phyloP scores from a whole-genome alignment of 2,113 vertebrate species.

The Oryzias curvinotus region DNA sequence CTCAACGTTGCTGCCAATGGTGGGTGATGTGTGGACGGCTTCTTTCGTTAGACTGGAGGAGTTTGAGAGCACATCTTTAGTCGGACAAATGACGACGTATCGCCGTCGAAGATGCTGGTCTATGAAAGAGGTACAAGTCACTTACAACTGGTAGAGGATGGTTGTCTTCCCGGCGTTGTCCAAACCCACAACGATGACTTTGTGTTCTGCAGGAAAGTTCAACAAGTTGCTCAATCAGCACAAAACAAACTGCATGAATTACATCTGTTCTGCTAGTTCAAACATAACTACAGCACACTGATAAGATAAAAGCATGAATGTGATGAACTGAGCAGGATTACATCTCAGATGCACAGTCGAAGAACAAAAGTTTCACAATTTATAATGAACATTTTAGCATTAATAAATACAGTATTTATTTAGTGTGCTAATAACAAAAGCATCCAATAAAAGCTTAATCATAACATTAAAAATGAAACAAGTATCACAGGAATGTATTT shows the following conservation, averaged over 20 bases:
- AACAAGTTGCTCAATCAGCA: neutral
- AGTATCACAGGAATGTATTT: conserved; percentile 7
- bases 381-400: neutral
- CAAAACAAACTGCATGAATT: neutral
- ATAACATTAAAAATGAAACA: neutral
- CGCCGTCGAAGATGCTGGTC: neutral
- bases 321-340: neutral
- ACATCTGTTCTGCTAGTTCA: neutral
- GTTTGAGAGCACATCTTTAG: neutral
- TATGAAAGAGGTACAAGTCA: neutral
- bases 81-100: accelerated
- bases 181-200: conserved; percentile 85
- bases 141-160: conserved; percentile 87
- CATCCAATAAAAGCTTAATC: neutral
- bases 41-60: conserved; percentile 80
- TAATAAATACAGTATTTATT: accelerated
- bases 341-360: neutral
- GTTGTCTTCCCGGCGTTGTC: conserved; percentile 87
- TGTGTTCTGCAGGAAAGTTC: conserved; percentile 76
- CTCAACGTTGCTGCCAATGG: conserved; percentile 85
- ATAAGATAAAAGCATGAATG: conserved; percentile 23
- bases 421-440: accelerated
- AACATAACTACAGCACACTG: neutral
- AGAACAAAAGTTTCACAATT: neutral
- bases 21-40: conserved; percentile 82